Conservation (phyloP, 2,113 vertebrate species). For the Lampris megalopsis region DNA sequence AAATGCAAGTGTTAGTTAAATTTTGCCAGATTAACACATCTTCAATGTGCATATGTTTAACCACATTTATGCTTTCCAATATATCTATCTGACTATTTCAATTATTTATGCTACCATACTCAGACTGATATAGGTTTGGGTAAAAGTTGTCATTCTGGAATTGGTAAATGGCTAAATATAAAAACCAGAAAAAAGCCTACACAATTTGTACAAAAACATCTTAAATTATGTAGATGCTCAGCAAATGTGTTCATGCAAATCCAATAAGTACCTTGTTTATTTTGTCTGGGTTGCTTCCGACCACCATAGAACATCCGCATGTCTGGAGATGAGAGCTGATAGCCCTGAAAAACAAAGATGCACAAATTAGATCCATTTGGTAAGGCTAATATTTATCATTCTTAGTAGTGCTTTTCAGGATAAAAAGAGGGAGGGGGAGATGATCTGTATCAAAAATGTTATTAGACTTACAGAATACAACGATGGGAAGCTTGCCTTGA, state of each 20-base stretch:
- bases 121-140: too few species aligned
- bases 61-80: too few species aligned
- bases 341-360: conserved; percentile 83
- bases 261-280: conserved; percentile 91
- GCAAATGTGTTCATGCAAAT: conserved; percentile 21
- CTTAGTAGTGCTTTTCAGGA: conserved; percentile 28
- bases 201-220: conserved; percentile 6
- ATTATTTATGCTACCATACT: too few species aligned
- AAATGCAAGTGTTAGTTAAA: too few species aligned
- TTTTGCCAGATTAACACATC: too few species aligned
- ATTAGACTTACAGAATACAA: neutral
- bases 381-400: conserved; percentile 10
- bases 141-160: too few species aligned
- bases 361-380: conserved; percentile 42
- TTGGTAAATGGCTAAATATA: too few species aligned
- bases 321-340: conserved; percentile 98
- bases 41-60: too few species aligned
- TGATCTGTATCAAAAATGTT: neutral
- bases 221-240: conserved; percentile 17
- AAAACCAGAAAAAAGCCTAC: too few species aligned
- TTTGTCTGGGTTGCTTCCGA: conserved; percentile 97
- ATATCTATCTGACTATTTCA: too few species aligned
- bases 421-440: neutral
- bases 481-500: neutral
- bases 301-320: conserved; percentile 96